phyloP scores from a whole-genome alignment of 2,888 invertebrate species.

The Nomada ruficornis region DNA sequence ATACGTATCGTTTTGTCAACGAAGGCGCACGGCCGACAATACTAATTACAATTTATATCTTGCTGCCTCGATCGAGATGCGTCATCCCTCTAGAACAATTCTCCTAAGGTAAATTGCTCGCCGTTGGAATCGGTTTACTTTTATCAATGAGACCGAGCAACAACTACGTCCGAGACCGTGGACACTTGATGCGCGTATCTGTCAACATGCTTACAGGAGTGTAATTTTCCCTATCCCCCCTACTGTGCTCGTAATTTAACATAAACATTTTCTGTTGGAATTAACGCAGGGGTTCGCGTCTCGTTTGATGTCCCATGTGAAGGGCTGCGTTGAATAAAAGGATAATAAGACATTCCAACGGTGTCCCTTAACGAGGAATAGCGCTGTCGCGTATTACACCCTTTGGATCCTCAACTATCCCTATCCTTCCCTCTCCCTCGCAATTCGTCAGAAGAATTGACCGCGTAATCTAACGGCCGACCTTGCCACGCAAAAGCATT shows the following conservation, averaged over 20 bases:
- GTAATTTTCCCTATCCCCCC: background rate
- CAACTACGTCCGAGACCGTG: too few relatives aligned
- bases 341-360: conserved; percentile 6
- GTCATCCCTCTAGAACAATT: conserved; percentile 1
- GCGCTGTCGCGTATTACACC: background rate
- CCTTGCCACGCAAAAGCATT: background rate
- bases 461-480: too few relatives aligned
- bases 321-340: background rate
- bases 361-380: conserved; percentile 3
- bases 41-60: too few relatives aligned
- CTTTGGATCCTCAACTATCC: background rate
- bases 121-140: background rate
- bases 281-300: background rate
- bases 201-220: background rate
- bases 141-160: too few relatives aligned
- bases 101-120: background rate
- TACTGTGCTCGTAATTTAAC: background rate
- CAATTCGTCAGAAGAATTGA: background rate
- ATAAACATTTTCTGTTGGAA: background rate
- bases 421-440: too few relatives aligned
- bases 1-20: too few relatives aligned
- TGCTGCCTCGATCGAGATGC: background rate
- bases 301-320: background rate
- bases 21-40: too few relatives aligned
- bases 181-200: too few relatives aligned